Conservation (phyloP, 2,888 invertebrate species). For the Drosophila emarginata region DNA sequence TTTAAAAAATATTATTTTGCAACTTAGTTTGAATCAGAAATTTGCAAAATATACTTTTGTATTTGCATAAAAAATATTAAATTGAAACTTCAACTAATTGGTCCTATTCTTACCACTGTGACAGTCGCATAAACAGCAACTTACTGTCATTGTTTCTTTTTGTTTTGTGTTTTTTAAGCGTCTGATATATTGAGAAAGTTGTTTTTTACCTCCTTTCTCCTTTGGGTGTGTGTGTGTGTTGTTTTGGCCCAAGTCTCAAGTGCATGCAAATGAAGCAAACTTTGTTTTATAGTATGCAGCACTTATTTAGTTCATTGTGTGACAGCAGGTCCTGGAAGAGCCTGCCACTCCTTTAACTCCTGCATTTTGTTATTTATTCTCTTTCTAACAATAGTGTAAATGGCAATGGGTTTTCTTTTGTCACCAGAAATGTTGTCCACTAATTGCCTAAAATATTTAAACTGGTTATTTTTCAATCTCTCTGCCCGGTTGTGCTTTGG, state of each 20-base stretch:
- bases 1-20: no score
- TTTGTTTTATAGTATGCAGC: slow-evolving; percentile 21
- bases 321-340: background rate
- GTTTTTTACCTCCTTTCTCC: slow-evolving; percentile 44
- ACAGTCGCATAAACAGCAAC: background rate
- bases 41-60: no score
- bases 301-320: background rate
- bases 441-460: slow-evolving; percentile 77
- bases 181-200: slow-evolving; percentile 74
- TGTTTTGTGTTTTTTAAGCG: slow-evolving; percentile 72
- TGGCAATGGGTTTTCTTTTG: slow-evolving; percentile 7
- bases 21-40: no score
- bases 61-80: no score
- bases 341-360: background rate
- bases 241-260: background rate
- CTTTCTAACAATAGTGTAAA: slow-evolving; percentile 7
- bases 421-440: slow-evolving; percentile 29
- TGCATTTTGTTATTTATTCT: background rate
- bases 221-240: slow-evolving; percentile 12
- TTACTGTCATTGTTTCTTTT: slow-evolving; percentile 40
- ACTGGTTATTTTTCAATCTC: slow-evolving; percentile 44
- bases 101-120: background rate
- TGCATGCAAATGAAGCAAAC: slow-evolving; percentile 64
- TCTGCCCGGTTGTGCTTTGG: slow-evolving; percentile 41
- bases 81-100: background rate